Evolutionary conservation across 2,113 vertebrate species (phyloP), one percentile per base, ranked within the genome.

Genomic region (Gasterosteus aculeatus): DNA sequence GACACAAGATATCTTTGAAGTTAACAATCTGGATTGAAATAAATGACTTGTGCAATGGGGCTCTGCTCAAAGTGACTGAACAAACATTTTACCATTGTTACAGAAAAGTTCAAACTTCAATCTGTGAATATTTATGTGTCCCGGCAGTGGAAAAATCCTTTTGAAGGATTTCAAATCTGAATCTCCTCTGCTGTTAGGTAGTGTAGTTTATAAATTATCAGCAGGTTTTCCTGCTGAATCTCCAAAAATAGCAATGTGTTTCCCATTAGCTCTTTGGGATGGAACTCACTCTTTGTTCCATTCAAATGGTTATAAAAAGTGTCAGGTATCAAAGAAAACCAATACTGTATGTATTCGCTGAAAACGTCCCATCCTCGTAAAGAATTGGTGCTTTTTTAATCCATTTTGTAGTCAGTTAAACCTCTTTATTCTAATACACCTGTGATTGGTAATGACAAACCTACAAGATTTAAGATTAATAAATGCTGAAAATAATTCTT

Each of bases 231-330:
- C 49, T 38, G 33, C 5, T 5, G 26, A 56, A 49, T 71, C 71
- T 75, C 46, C 71, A 51, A 68, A 41, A 51, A 57, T 4, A 39
- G 35, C 10, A 72, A 63, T 72, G 47, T 76, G 72, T 58, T 80
- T 72, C 68, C 35, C 51, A 80, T 80, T 80, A 84, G 44, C 63
- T 59, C 9, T 38, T 35, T 64, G 57, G 68, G 22, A 26, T 26
- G 22, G 22, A 26, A 26, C 22, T 26, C 14, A 14, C 26, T 72
- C 66, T 72, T 57, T 72, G 22, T 68, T 72, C 10, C n/a, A 16
- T 7, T 33, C 42, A 38, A 65, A 62, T n/a, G 47, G 47, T 11
- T 41, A 75, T 56, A n/a, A 11, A 66, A 10, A 19, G 35, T 74
- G 66, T 73, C 60, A 66, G 65, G 71, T 82, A 70, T 60, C 29